phyloP scores from a whole-genome alignment of 35 echinoderm and acorn worm species.

The Amphiura filiformis region DNA sequence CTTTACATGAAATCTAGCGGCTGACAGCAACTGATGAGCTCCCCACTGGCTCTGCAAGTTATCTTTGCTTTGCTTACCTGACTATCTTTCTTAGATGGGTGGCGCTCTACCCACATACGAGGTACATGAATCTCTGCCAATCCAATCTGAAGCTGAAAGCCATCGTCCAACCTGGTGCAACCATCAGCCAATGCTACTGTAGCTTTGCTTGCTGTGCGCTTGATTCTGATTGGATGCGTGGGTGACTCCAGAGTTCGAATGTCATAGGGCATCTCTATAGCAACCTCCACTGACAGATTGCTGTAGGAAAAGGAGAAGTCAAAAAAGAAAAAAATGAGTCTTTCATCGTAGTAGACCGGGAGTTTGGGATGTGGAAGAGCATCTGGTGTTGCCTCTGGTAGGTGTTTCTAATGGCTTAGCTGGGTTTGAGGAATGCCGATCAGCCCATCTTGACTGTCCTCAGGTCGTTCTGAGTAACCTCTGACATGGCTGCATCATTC shows the following conservation, averaged over 20 bases:
- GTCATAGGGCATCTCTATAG: conserved; percentile 88
- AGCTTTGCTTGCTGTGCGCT: conserved; percentile 63
- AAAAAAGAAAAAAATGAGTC: no score
- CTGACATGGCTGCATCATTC: conserved; percentile 74
- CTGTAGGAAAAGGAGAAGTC: no score
- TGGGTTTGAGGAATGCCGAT: no score
- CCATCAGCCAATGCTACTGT: not conserved
- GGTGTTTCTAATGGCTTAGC: no score
- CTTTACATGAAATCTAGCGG: no score
- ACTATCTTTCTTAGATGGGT: conserved; percentile 59
- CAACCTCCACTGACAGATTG: conserved; percentile 43
- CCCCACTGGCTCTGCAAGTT: no score
- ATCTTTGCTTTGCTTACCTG: conserved; percentile 53
- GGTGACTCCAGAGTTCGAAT: conserved; percentile 74
- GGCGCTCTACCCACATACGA: conserved; percentile 79
- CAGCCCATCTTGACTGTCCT: conserved; percentile 52
- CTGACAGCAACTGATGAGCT: no score
- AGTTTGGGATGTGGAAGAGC: no score
- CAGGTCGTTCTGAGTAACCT: no score
- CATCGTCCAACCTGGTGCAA: conserved; percentile 51
- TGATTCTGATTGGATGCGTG: conserved; percentile 83
- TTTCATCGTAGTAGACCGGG: no score
- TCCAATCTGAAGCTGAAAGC: conserved; percentile 81
- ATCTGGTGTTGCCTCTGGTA: no score
- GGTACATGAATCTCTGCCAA: conserved; percentile 78